Percentiles rank a stretch among this genome's conserved stretches.
Conservation (phyloP, 1,140 invertebrate species). For the Apocrypta bakeri region DNA sequence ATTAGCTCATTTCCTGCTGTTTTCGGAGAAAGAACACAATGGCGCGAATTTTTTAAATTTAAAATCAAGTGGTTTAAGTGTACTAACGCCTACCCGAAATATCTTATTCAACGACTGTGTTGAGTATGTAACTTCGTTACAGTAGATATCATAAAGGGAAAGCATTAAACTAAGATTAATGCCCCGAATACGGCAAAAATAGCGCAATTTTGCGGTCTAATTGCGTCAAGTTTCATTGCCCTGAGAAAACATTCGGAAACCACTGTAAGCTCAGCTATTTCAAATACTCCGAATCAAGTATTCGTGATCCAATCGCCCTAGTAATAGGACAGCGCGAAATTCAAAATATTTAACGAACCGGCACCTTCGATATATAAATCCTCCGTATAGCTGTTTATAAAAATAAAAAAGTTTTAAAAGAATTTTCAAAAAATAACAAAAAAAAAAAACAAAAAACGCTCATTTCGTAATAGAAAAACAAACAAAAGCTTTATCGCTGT, state of each 20-base stretch:
- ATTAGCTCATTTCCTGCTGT: not conserved
- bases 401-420: too few species aligned
- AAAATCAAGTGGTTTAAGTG: not conserved
- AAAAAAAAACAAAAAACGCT: too few species aligned
- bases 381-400: too few species aligned
- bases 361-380: too few species aligned
- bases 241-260: slow-evolving; percentile 5
- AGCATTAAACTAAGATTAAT: not conserved
- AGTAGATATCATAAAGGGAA: not conserved
- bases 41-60: not conserved
- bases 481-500: not conserved
- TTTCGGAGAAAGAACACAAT: not conserved
- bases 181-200: not conserved
- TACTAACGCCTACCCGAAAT: not conserved
- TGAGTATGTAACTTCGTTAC: not conserved
- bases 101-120: not conserved
- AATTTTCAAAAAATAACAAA: too few species aligned
- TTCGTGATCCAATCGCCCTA: not conserved
- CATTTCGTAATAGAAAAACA: not conserved
- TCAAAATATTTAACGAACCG: too few species aligned
- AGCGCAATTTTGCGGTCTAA: not conserved
- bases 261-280: not conserved
- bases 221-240: not conserved
- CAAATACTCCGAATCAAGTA: not conserved
- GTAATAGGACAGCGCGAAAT: too few species aligned